Conservation (phyloP, 2,888 invertebrate genomes). For the Julus scanicus region DNA sequence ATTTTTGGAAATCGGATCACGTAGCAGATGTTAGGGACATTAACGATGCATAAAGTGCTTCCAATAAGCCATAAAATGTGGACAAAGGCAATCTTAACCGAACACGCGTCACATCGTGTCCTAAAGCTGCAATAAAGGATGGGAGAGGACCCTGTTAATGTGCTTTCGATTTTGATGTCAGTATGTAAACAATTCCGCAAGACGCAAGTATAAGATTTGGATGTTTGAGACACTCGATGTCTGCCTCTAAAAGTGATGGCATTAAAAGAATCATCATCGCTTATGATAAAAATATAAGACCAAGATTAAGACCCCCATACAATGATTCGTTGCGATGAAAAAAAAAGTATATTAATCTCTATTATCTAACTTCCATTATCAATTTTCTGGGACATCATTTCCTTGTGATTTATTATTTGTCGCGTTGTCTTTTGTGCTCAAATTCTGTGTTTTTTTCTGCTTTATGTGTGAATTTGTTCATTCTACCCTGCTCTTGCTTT, state of each 20-base stretch:
- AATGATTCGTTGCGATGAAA: neutral
- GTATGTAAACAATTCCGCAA: neutral
- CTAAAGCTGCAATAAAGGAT: too few species aligned
- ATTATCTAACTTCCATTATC: too few species aligned
- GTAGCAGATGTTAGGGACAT: too few species aligned
- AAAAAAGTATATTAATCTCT: neutral
- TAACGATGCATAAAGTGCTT: too few species aligned
- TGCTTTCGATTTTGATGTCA: neutral
- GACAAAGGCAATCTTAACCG: too few species aligned
- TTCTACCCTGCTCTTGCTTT: constrained; percentile 60
- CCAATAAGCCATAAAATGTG: too few species aligned
- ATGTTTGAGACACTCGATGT: neutral
- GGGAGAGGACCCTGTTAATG: too few species aligned
- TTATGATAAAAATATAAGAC: neutral
- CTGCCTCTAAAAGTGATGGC: neutral
- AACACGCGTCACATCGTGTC: too few species aligned
- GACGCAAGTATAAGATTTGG: too few species aligned
- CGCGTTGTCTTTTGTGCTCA: constrained; percentile 56
- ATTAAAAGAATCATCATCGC: neutral
- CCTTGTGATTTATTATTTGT: constrained; percentile 52
- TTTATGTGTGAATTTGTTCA: constrained; percentile 58
- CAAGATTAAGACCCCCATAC: neutral
- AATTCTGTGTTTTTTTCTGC: constrained; percentile 58
- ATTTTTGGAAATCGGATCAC: too few species aligned
- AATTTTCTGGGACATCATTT: constrained; percentile 28